A percentile compares a stretch with the other conserved stretches of the same genome.
Conservation (phyloP, 2,888 invertebrate genomes). For the Epinotia brunnichana region DNA sequence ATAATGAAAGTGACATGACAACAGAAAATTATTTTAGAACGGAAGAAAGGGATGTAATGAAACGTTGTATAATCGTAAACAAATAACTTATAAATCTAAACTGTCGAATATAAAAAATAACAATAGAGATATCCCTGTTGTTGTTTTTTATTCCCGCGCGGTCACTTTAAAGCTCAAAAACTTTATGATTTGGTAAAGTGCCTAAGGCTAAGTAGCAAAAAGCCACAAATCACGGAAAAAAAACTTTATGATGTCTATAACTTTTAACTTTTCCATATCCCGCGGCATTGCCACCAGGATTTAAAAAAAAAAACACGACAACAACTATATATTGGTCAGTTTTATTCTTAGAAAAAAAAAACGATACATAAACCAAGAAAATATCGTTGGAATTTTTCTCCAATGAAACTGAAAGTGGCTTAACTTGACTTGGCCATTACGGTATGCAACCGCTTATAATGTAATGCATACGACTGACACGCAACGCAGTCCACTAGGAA, state of each 20-base stretch:
- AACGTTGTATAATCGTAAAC: not conserved
- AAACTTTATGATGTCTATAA: too few relatives aligned
- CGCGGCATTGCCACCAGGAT: too few relatives aligned
- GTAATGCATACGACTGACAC: constrained; percentile 30
- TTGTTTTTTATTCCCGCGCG: too few relatives aligned
- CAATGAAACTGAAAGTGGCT: constrained; percentile 29
- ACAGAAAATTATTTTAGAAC: not conserved
- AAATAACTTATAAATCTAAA: too few relatives aligned
- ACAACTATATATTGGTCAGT: not conserved
- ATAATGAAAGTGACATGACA: constrained; percentile 7
- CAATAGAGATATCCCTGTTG: too few relatives aligned
- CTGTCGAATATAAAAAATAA: too few relatives aligned
- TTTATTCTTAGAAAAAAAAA: not conserved
- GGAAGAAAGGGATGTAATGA: not conserved
- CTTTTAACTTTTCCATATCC: too few relatives aligned
- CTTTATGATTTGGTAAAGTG: too few relatives aligned
- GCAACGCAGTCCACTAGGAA: constrained; percentile 48
- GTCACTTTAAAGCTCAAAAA: too few relatives aligned
- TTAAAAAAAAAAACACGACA: not conserved
- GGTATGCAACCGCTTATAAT: constrained; percentile 12
- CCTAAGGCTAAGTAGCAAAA: too few relatives aligned
- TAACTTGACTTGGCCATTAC: not conserved
- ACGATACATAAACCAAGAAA: not conserved
- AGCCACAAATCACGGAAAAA: too few relatives aligned
- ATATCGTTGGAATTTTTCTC: not conserved